Conservation (phyloP, 2,113 vertebrate species). For the Dendrocopos noguchii region DNA sequence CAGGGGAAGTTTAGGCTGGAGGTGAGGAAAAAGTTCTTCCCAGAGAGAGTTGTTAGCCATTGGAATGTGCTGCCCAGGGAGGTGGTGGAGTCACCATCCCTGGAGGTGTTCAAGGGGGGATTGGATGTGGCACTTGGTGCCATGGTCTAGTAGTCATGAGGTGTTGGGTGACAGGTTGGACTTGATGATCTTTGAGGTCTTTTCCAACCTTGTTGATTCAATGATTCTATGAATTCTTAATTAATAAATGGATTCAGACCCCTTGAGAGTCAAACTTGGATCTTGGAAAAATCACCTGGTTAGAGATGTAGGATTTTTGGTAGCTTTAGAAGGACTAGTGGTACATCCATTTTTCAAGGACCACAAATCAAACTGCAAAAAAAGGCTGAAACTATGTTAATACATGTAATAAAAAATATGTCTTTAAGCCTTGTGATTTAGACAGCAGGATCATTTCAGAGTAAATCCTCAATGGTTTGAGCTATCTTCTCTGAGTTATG, state of each 20-base stretch:
- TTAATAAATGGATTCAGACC: background rate
- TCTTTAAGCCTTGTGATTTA: background rate
- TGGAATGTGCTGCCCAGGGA: too few relatives aligned
- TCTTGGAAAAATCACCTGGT: background rate
- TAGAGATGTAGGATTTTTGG: background rate
- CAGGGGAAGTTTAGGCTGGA: too few relatives aligned
- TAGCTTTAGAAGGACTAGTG: background rate
- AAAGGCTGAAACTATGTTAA: background rate
- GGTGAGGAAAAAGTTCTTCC: too few relatives aligned
- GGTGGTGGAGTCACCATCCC: too few relatives aligned
- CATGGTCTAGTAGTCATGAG: too few relatives aligned
- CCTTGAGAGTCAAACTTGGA: background rate
- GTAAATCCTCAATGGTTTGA: background rate
- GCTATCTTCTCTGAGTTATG: background rate
- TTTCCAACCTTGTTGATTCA: too few relatives aligned
- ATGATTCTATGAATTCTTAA: background rate
- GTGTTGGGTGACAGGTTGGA: too few relatives aligned
- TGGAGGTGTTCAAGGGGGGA: too few relatives aligned
- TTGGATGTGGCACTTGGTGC: too few relatives aligned
- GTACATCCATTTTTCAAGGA: background rate
- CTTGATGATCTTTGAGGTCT: too few relatives aligned
- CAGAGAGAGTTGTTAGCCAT: too few relatives aligned
- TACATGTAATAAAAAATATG: background rate
- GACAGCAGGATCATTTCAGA: background rate
- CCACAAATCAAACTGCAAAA: background rate